Base-by-base conservation (phyloP, 2,113 vertebrate genomes). In the Phodopus roborovskii region DNA sequence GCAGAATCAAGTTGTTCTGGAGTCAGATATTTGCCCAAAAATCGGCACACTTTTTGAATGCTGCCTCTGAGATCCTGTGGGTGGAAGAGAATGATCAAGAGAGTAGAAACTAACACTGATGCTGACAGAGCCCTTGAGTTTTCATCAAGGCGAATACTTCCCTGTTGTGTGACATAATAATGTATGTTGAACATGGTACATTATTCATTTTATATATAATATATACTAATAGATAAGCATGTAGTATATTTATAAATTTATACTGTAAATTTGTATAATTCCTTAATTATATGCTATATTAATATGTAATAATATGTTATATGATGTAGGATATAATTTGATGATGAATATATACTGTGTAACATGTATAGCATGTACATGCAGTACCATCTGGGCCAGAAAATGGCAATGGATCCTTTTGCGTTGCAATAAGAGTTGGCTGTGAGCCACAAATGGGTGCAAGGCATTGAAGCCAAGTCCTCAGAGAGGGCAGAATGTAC, bases 41-140 rank as follows among this genome's bases (percentile, higher is more conserved):
- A 99, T 16, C 62, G 20, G 1, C 98, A 98, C 9, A 99, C 90
- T 8, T 77, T 87, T 66, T 91, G 79, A 39, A 99, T 15, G 33
- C 88, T 97, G 73, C 97, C 98, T 70, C 78, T 97, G 11, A 99
- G 98, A 92, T 99, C 98, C 99, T 99, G 74, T 89, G 28, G 36
- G 16, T 10, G 39, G 15, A 94, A 24, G 12, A 81, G 4, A 50
- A 13, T 50, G 50, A 24, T 39, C 16, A 6, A 1, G 7, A n/a
- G 22, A n/a, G 4, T 58, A 20, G 48, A 42, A 30, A 17, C 11
- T 1, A 70, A 22, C 7, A 62, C 24, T 70, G 36, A 26, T 0
- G 6, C 16, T 30, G 50, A 8, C 62, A 42, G 62, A 68, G 15
- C 3, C 10, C 9, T 22, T 68, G 33, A 30, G 2, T n/a, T 30